Conservation (phyloP, 2,888 invertebrate species). For the Rhingia campestris region DNA sequence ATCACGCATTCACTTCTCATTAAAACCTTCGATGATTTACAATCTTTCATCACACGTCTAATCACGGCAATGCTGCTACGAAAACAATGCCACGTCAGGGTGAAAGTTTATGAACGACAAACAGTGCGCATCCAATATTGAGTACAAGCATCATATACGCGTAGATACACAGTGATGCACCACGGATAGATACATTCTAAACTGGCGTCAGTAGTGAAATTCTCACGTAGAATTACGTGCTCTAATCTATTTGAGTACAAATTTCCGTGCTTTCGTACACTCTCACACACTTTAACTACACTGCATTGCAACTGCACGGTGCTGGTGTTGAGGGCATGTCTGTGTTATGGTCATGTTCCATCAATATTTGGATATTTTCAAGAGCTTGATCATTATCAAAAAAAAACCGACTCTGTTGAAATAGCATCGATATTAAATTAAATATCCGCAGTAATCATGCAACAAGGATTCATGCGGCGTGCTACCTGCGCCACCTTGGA, state of each 20-base stretch:
- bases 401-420: not conserved
- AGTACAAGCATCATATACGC: not conserved
- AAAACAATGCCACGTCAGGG: slow-evolving; percentile 8
- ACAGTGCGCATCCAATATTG: slow-evolving; percentile 24
- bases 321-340: not conserved
- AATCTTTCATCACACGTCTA: slow-evolving; percentile 17
- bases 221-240: slow-evolving; percentile 72
- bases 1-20: slow-evolving; percentile 15
- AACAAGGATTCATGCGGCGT: not conserved
- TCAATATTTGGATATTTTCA: slow-evolving; percentile 59
- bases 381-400: not conserved
- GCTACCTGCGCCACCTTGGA: not conserved
- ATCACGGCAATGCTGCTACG: too few relatives aligned
- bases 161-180: not conserved
- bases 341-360: slow-evolving; percentile 63
- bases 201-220: slow-evolving; percentile 35
- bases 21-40: slow-evolving; percentile 22
- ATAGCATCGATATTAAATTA: slow-evolving; percentile 8
- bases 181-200: slow-evolving; percentile 17
- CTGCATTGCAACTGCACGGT: not conserved
- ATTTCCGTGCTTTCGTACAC: not conserved
- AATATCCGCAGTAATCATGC: slow-evolving; percentile 47
- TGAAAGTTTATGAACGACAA: slow-evolving; percentile 47
- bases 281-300: not conserved
- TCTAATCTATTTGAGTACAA: slow-evolving; percentile 56